Conservation (phyloP, 2,888 invertebrate species). For the Tridacna gigas region DNA sequence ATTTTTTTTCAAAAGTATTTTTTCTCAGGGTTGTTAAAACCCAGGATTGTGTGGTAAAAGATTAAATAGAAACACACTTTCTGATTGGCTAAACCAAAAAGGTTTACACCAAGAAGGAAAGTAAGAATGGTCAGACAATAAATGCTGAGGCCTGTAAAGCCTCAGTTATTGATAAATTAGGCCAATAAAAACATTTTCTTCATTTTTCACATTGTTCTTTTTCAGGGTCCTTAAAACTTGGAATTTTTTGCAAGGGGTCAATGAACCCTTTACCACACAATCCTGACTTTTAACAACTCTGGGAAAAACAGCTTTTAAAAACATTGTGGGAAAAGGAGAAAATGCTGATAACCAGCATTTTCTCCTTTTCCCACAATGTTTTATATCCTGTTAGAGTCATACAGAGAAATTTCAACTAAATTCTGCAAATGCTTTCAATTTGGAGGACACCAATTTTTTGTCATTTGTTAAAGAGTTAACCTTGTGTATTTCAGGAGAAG, state of each 20-base stretch:
- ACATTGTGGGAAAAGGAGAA: too few species aligned
- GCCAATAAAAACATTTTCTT: neutral
- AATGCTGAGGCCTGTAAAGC: too few species aligned
- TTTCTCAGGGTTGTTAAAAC: too few species aligned
- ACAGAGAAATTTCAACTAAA: neutral
- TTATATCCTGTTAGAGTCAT: neutral
- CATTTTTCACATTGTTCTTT: neutral
- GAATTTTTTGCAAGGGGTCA: neutral
- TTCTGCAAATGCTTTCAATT: neutral
- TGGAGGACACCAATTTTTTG: neutral
- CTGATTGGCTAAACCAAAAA: too few species aligned
- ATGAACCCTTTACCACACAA: neutral
- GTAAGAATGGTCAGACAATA: too few species aligned
- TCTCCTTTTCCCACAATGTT: conserved; percentile 6
- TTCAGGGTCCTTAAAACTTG: neutral
- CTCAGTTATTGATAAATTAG: too few species aligned
- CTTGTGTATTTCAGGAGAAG: neutral
- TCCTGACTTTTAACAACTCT: too few species aligned
- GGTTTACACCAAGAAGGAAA: too few species aligned
- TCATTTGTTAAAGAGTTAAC: neutral
- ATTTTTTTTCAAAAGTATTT: too few species aligned
- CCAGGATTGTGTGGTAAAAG: too few species aligned
- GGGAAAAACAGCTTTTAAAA: too few species aligned
- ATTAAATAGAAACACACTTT: too few species aligned
- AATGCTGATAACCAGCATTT: neutral